These are phyloP conservation scores for Magallana ariakensis DNA, from an alignment of 1,140 invertebrate species.

Conservation along the genomic window DNA sequence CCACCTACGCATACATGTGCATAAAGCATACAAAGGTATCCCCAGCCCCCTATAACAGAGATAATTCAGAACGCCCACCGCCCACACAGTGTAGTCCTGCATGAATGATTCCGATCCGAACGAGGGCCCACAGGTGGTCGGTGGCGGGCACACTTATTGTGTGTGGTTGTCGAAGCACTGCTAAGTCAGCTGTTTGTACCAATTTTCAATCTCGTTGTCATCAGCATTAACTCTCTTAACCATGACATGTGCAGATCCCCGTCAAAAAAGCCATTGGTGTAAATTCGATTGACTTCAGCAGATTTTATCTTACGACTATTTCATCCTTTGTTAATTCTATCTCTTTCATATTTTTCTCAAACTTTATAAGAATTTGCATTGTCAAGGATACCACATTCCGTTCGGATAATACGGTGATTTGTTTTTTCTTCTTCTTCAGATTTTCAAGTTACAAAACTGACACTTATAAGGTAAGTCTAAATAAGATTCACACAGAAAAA, in stretches of 20 bases:
- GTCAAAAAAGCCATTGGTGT: constrained; percentile 17
- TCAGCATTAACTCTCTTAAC: constrained; percentile 10
- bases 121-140: not conserved
- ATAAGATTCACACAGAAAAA: too few species aligned
- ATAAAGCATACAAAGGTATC: too few species aligned
- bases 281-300: not conserved
- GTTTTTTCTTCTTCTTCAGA: not conserved
- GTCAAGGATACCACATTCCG: not conserved
- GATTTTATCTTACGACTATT: constrained; percentile 6
- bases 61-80: not conserved
- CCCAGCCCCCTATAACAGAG: too few species aligned
- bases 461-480: too few species aligned
- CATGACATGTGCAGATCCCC: constrained; percentile 24
- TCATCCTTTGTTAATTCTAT: constrained; percentile 31
- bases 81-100: not conserved
- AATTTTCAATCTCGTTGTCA: not conserved
- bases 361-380: constrained; percentile 18
- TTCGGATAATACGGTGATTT: constrained; percentile 4
- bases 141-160: not conserved
- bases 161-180: not conserved
- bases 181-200: constrained; percentile 4
- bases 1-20: too few species aligned
- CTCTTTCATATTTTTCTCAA: not conserved
- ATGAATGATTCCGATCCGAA: not conserved
- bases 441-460: not conserved